phyloP scores from a whole-genome alignment of 1,140 invertebrate species.

The Tribolium madens region DNA sequence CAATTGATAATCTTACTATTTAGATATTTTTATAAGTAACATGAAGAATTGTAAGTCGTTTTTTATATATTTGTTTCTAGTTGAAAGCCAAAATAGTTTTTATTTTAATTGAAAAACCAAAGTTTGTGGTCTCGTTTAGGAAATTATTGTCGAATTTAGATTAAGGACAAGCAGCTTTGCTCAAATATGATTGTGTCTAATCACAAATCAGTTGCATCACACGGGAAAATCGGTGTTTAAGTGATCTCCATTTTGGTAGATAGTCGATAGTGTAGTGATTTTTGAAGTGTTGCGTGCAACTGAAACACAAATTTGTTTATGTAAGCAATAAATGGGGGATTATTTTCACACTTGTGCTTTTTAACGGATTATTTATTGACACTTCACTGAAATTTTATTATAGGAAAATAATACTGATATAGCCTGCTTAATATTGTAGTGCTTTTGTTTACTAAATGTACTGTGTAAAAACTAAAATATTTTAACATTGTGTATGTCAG shows the following conservation, averaged over 20 bases:
- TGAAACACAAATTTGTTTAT: constrained; percentile 21
- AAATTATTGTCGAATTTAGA: constrained; percentile 28
- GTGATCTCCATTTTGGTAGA: background rate
- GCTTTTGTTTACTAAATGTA: constrained; percentile 56
- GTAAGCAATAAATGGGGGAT: constrained; percentile 39
- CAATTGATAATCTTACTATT: constrained; percentile 42
- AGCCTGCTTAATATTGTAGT: constrained; percentile 52
- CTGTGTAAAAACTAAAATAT: constrained; percentile 51
- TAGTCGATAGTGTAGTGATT: background rate
- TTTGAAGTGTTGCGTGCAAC: background rate
- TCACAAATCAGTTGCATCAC: constrained; percentile 4
- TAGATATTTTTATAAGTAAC: constrained; percentile 47
- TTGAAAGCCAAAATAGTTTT: constrained; percentile 52
- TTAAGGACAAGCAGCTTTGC: constrained; percentile 44
- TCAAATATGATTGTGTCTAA: constrained; percentile 30
- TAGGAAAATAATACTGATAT: constrained; percentile 46
- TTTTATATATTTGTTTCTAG: constrained; percentile 51
- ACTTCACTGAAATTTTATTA: constrained; percentile 34
- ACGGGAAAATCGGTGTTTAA: background rate
- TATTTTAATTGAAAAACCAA: constrained; percentile 55
- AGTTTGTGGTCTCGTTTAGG: constrained; percentile 45
- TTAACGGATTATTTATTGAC: constrained; percentile 7
- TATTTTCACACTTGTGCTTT: constrained; percentile 7
- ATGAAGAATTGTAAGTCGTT: constrained; percentile 32
- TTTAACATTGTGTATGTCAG: constrained; percentile 57